Evolutionary conservation across 2,888 invertebrate species (phyloP).

Genomic region (Buathra laborator): DNA sequence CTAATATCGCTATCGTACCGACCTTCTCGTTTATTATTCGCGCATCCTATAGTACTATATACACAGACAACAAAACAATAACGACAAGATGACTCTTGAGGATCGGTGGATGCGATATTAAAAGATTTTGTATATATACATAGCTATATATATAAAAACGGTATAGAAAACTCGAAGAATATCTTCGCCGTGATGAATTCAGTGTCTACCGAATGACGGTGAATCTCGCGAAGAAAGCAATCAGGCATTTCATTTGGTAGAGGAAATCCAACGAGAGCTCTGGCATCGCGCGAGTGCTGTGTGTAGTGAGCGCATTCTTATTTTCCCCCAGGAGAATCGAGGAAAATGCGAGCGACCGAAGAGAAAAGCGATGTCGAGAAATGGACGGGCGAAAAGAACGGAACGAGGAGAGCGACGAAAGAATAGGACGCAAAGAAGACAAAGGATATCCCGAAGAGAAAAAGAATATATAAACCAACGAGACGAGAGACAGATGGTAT

Average conservation of each 20-base stretch:
- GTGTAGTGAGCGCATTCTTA: conserved; percentile 37
- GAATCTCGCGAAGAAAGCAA: conserved; percentile 58
- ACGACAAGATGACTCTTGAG: neutral
- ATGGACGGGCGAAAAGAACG: conserved; percentile 20
- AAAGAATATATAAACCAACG: neutral
- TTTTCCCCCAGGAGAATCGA: conserved; percentile 49
- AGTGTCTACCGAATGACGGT: conserved; percentile 43
- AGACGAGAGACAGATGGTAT: conserved; percentile 20
- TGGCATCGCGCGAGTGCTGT: conserved; percentile 14
- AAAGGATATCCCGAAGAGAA: conserved; percentile 15
- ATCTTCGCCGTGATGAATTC: neutral
- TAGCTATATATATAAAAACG: neutral
- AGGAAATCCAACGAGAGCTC: conserved; percentile 36
- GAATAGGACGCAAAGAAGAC: conserved; percentile 18
- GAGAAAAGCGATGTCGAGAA: conserved; percentile 26
- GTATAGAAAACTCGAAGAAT: neutral
- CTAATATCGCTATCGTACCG: conserved; percentile 42
- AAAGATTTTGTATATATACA: conserved; percentile 1
- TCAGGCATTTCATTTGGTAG: conserved; percentile 66
- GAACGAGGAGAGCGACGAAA: conserved; percentile 24
- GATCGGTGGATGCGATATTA: conserved; percentile 25
- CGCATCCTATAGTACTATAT: conserved; percentile 14
- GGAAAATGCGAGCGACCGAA: conserved; percentile 48
- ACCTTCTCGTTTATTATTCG: conserved; percentile 34
- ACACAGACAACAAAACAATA: neutral